Conservation (phyloP, 2,888 invertebrate genomes). For the Oligia strigilis region DNA sequence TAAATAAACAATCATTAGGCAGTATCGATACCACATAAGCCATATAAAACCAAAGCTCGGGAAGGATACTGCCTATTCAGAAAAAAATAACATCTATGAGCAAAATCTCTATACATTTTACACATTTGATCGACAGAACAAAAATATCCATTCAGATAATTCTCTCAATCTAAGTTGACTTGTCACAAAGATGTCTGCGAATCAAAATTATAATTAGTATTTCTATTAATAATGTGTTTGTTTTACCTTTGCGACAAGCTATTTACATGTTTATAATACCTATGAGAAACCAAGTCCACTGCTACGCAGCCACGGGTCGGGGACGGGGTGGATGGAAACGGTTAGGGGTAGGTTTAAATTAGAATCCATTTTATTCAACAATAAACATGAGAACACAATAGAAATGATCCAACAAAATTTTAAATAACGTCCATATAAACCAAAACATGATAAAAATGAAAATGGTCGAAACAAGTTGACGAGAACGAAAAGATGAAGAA, state of each 20-base stretch:
- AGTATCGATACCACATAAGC: constrained; percentile 82
- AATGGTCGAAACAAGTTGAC: not conserved
- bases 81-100: constrained; percentile 87
- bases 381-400: constrained; percentile 48
- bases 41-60: constrained; percentile 67
- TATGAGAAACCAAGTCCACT: constrained; percentile 90
- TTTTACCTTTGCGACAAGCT: constrained; percentile 89
- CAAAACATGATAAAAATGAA: constrained; percentile 20
- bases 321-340: constrained; percentile 59
- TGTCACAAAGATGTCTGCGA: constrained; percentile 86
- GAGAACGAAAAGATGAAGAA: constrained; percentile 7
- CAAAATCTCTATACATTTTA: constrained; percentile 87
- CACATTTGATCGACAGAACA: constrained; percentile 81
- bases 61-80: constrained; percentile 88
- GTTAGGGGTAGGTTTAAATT: constrained; percentile 49
- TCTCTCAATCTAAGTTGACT: constrained; percentile 79
- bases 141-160: constrained; percentile 78
- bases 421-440: constrained; percentile 36
- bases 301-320: constrained; percentile 86
- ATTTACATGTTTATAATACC: constrained; percentile 83
- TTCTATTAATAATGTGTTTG: constrained; percentile 73
- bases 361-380: constrained; percentile 44
- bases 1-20: constrained; percentile 85
- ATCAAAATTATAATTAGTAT: constrained; percentile 70
- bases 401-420: constrained; percentile 30